Conservation (phyloP, 2,797 vertebrate species). For the Setipinna tenuifilis region DNA sequence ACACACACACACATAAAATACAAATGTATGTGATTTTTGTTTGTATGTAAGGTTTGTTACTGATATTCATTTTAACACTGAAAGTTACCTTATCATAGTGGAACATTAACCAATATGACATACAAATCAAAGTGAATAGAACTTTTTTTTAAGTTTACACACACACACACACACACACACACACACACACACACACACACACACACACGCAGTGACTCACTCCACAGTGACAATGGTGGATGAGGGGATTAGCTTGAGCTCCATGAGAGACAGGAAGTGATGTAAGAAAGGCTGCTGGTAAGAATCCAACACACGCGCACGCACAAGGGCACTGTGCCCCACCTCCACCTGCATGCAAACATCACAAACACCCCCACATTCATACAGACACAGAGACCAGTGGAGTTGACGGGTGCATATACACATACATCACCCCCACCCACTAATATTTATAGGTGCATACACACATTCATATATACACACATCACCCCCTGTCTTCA, state of each 20-base stretch:
- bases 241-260: conserved; percentile 65
- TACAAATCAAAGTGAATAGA: neutral
- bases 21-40: too few species aligned
- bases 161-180: conserved; percentile 1
- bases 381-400: neutral
- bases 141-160: too few species aligned
- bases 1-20: neutral
- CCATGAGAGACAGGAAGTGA: conserved; percentile 70
- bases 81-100: neutral
- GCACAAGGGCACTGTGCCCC: conserved; percentile 63
- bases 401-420: neutral
- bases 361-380: conserved; percentile 30
- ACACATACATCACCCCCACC: neutral
- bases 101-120: neutral
- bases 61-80: neutral
- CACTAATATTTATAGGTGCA: neutral
- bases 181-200: conserved; percentile 11
- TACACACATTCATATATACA: neutral
- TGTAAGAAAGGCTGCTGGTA: conserved; percentile 61
- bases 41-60: neutral
- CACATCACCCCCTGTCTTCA: neutral
- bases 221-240: conserved; percentile 66
- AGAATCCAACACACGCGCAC: conserved; percentile 65
- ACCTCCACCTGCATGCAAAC: conserved; percentile 65
- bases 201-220: conserved; percentile 58